phyloP scores from a whole-genome alignment of 1,140 invertebrate genomes.

The Drosophila pectinifera region DNA sequence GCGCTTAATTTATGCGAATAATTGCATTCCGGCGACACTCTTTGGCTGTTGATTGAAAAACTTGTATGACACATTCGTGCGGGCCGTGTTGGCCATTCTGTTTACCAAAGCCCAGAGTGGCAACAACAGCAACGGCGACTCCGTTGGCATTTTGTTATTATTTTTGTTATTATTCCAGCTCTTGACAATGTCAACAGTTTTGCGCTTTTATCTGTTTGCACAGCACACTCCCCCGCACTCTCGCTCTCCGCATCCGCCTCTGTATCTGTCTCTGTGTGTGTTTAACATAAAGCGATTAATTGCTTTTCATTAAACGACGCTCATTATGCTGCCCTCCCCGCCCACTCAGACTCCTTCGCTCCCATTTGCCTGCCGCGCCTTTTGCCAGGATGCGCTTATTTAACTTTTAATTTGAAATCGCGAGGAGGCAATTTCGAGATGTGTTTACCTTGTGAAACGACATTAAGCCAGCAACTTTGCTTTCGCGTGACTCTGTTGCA shows the following conservation, averaged over 20 bases:
- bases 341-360: background rate
- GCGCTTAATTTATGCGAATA: slow-evolving; percentile 45
- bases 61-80: slow-evolving; percentile 37
- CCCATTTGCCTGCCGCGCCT: background rate
- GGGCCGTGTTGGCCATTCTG: slow-evolving; percentile 35
- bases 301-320: slow-evolving; percentile 75
- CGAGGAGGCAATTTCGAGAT: slow-evolving; percentile 35
- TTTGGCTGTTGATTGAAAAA: slow-evolving; percentile 64
- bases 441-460: slow-evolving; percentile 49
- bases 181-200: slow-evolving; percentile 78
- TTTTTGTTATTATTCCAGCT: slow-evolving; percentile 69
- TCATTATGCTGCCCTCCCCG: slow-evolving; percentile 9
- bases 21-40: slow-evolving; percentile 19
- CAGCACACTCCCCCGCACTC: slow-evolving; percentile 34
- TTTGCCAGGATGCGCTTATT: slow-evolving; percentile 50
- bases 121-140: slow-evolving; percentile 25
- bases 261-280: slow-evolving; percentile 52
- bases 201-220: slow-evolving; percentile 80
- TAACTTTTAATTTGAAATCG: slow-evolving; percentile 76
- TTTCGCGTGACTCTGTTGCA: background rate
- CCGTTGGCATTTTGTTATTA: slow-evolving; percentile 28
- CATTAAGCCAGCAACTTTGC: slow-evolving; percentile 19
- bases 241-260: background rate
- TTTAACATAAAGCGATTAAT: slow-evolving; percentile 80
- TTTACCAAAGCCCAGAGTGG: slow-evolving; percentile 47